Evolutionary conservation across 2,888 invertebrate genomes (phyloP), one percentile per base, ranked within the genome.

Genomic region (Anorthoa munda): DNA sequence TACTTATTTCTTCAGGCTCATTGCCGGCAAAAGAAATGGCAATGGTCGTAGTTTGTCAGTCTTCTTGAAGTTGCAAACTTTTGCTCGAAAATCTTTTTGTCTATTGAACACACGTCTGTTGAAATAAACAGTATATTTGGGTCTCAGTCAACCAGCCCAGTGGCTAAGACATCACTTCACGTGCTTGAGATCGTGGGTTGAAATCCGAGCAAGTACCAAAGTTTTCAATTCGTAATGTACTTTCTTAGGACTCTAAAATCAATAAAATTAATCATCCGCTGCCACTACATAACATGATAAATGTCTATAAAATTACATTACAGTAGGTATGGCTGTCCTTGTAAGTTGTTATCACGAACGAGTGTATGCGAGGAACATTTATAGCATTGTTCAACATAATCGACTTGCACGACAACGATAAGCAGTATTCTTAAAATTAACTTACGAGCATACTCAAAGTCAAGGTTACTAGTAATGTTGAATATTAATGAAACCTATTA

Each of bases 281-380:
- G 18, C n/a, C 7, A 31, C 31, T 7, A 31, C 31, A 7, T 13
- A 46, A 23, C 17, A 39, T 48, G n/a, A 39, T 56, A 0, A 55
- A 56, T 39, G n/a, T 67, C n/a, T n/a, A 50, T 31, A 9, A 26
- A 26, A 45, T 39, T 21, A 55, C 31, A 13, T 48, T 51, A 61
- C 18, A 23, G 13, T 18, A 58, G 21, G 21, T 18, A 58, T 26
- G 18, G 4, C 4, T 18, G 15, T 11, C 21, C 26, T 77, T 39
- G 39, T 15, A 11, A 45, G 13, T 21, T 66, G n/a, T 76, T 75
- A 76, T 76, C 76, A 21, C 23, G 23, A 51, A 51, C 51, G 21
- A 18, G 11, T 39, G 21, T 23, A 46, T 21, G 45, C 21, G 50
- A n/a, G n/a, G n/a, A 59, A 45, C 17, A 45, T 75, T 72, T 18